Conservation (phyloP, 2,888 invertebrate species). For the Eupithecia subumbrata region DNA sequence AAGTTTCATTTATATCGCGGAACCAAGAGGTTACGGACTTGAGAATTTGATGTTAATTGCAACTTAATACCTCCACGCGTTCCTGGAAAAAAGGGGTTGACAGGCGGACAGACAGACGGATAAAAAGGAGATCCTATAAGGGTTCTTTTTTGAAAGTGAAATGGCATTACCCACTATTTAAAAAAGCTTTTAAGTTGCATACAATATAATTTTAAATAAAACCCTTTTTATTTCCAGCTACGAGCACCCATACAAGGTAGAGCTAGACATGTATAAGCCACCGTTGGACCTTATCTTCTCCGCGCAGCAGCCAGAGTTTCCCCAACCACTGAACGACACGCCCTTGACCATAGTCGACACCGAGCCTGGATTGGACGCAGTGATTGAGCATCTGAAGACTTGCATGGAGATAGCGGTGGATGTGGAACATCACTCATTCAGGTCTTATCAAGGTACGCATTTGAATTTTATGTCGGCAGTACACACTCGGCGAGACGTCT, state of each 20-base stretch:
- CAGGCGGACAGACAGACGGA: too few relatives aligned
- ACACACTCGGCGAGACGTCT: not conserved
- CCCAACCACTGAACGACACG: slow-evolving; percentile 84
- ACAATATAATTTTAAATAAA: not conserved
- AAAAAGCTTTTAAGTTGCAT: not conserved
- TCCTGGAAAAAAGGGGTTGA: too few relatives aligned
- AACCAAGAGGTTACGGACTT: too few relatives aligned
- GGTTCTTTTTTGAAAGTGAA: too few relatives aligned
- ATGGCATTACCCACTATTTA: too few relatives aligned
- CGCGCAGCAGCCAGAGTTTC: slow-evolving; percentile 63
- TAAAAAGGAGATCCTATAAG: too few relatives aligned
- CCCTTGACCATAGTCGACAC: slow-evolving; percentile 88
- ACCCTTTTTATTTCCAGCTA: slow-evolving; percentile 76
- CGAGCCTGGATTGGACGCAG: slow-evolving; percentile 84
- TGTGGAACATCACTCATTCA: slow-evolving; percentile 96
- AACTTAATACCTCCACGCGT: too few relatives aligned
- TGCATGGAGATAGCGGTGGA: slow-evolving; percentile 93
- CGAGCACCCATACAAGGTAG: slow-evolving; percentile 95
- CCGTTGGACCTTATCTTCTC: slow-evolving; percentile 74
- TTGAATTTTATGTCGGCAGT: not conserved
- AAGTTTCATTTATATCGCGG: too few relatives aligned
- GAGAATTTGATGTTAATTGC: too few relatives aligned
- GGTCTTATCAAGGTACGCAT: slow-evolving; percentile 91
- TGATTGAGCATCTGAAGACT: slow-evolving; percentile 87
- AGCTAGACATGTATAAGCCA: slow-evolving; percentile 88